Base-by-base conservation (phyloP, 35 echinoderm and acorn worm genomes). In the Apostichopus californicus region DNA sequence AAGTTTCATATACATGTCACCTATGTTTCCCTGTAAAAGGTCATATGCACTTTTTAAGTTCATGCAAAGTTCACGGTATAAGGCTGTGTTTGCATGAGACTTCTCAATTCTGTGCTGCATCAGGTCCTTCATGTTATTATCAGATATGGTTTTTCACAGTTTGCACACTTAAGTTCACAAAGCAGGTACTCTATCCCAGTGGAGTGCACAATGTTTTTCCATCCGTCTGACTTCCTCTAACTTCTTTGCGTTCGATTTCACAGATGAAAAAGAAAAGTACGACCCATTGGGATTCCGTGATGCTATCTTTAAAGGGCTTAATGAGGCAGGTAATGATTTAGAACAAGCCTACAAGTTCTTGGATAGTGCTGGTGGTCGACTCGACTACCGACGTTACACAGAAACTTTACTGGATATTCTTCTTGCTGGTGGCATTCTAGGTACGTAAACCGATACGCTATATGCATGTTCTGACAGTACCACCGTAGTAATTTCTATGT, bases 181-280 rank as follows among this genome's bases (percentile, higher is more conserved):
- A 46, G 34, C 34, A 46, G 1, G 0, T 46, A 46, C 34, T 46
- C 34, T 46, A 0, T 46, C 34, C 34, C 34, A 46, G 34, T 46
- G 34, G 34, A 46, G 34, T 46, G 34, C 34, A 4, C 34, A 46
- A 46, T 46, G 0, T 46, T 3, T 46, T 46, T 46, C 34, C 34
- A 4, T 46, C 34, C 0, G 34, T 46, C 34, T 46, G 34, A 46
- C 34, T 83, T 83, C 46, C 25, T 17, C 18, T 83, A 7, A 7
- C 23, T 83, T 57, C 52, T 83, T 56, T n/a, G 71, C 11, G 20
- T 89, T 17, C 2, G 5, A 6, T 18, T 18, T 63, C 9, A 46
- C 88, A 97, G 96, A 98, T 98, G 97, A 98, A 90, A 98, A 98
- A 94, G 97, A 98, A 93, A 98, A 96, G 86, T 96, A 98, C 94